phyloP scores from a whole-genome alignment of 2,797 vertebrate genomes.

The Rhyacichthys aspro region DNA sequence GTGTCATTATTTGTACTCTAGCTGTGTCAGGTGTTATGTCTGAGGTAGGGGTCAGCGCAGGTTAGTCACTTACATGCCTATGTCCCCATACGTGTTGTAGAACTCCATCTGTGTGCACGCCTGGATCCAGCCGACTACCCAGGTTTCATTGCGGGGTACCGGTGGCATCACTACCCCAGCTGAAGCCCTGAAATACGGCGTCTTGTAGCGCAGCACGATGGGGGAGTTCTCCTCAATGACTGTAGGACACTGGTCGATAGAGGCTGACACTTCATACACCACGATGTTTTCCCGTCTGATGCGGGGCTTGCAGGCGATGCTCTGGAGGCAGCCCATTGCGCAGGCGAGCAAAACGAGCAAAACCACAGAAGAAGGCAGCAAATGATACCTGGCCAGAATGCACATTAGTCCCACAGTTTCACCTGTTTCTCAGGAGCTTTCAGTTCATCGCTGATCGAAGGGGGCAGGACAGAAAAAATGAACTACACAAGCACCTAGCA shows the following conservation, averaged over 20 bases:
- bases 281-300: slow-evolving; percentile 97
- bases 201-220: slow-evolving; percentile 98
- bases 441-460: slow-evolving; percentile 56
- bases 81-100: slow-evolving; percentile 98
- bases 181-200: slow-evolving; percentile 97
- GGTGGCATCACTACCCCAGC: slow-evolving; percentile 97
- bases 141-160: slow-evolving; percentile 94
- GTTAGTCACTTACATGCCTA: slow-evolving; percentile 87
- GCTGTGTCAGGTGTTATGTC: not conserved
- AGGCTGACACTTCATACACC: slow-evolving; percentile 97
- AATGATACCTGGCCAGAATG: slow-evolving; percentile 73
- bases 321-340: slow-evolving; percentile 97
- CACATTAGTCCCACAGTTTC: slow-evolving; percentile 80
- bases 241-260: slow-evolving; percentile 96
- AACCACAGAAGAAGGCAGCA: slow-evolving; percentile 75
- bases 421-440: slow-evolving; percentile 70
- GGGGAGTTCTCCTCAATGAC: slow-evolving; percentile 98
- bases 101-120: slow-evolving; percentile 99
- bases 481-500: slow-evolving; percentile 56
- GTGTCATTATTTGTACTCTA: too few species aligned
- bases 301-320: slow-evolving; percentile 96
- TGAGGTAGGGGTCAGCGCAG: not conserved
- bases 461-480: slow-evolving; percentile 15
- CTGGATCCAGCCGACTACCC: slow-evolving; percentile 99
- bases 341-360: slow-evolving; percentile 77